Percentiles rank a stretch among this genome's conserved stretches.
These are phyloP conservation scores for Panopea generosa DNA, from an alignment of 2,888 invertebrate genomes.

Conservation along the genomic window DNA sequence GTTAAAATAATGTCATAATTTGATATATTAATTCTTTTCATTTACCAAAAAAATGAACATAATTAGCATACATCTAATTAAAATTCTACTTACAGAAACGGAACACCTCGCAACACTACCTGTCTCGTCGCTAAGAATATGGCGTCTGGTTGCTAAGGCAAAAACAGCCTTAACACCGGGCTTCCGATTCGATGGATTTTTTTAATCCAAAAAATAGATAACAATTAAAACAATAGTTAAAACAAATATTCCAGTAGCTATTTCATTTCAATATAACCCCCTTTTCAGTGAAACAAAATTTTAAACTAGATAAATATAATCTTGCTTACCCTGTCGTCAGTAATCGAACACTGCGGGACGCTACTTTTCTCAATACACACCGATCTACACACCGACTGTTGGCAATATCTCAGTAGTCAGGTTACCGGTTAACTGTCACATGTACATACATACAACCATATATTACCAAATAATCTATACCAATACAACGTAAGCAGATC, in stretches of 20 bases:
- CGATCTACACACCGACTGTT: neutral
- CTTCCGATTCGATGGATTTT: constrained; percentile 19
- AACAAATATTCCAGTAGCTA: too few relatives aligned
- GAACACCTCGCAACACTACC: constrained; percentile 19
- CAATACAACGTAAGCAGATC: too few relatives aligned
- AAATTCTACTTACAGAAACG: constrained; percentile 37
- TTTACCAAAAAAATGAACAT: too few relatives aligned
- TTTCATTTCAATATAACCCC: too few relatives aligned
- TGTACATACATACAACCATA: neutral
- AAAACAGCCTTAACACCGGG: constrained; percentile 38
- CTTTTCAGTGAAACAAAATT: too few relatives aligned
- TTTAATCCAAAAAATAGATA: too few relatives aligned
- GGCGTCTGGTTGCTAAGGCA: constrained; percentile 70
- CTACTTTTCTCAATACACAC: constrained; percentile 1
- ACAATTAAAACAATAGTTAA: too few relatives aligned
- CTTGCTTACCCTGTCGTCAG: constrained; percentile 9
- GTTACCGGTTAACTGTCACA: constrained; percentile 1
- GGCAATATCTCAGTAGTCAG: constrained; percentile 8
- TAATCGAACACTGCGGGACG: neutral
- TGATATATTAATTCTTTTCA: too few relatives aligned
- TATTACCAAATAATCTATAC: constrained; percentile 5
- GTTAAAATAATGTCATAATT: too few relatives aligned
- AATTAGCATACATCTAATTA: constrained; percentile 17
- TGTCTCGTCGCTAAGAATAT: constrained; percentile 68
- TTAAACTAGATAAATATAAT: too few relatives aligned